Base-by-base conservation (phyloP, 2,113 vertebrate species). In the Rhombomys opimus region DNA sequence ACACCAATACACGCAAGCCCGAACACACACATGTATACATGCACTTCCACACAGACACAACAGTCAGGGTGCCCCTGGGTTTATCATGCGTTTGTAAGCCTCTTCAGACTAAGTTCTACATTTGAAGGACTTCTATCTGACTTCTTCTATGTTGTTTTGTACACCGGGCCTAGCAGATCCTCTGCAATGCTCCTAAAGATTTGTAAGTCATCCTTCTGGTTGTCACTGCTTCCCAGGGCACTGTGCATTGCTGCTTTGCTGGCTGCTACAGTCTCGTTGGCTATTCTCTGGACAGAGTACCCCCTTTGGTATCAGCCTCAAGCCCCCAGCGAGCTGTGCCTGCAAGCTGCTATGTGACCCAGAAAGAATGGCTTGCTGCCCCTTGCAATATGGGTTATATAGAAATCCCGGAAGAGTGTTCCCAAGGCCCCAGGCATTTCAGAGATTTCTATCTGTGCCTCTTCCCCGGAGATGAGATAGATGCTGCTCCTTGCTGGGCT, bases 201-300 rank as follows among this genome's bases (percentile, higher is more conserved):
- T 38, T 54, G 5, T 22, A 4, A 1, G 8, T 15, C 54, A 5
- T 2, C 0, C 0, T 0, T 15, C 70, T 27, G 50, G 14, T 85
- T 38, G 7, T 7, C 0, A 0, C 67, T 17, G 5, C 46, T 77
- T 54, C 73, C 20, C 30, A 4, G 72, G 22, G 27, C 52, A 1
- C 8, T 22, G 1, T 5, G 0, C 1, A 22, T 35, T 13, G 12
- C 85, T 38, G 76, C 38, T 90, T 63, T 65, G 91, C 38, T 87
- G 18, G 23, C 27, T 93, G 81, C 54, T 59, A 27, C 2, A 0
- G 14, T 70, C 81, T 81, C 38, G 17, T 17, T 7, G 50, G 59
- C 77, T 82, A 87, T 61, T 84, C 13, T 10, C 20, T 10, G 5
- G 35, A 17, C 46, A 65, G 68, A 90, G 22, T 27, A 5, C 1